Evolutionary conservation across 2,888 invertebrate species (phyloP).

Genomic region (Parnassius orleans): DNA sequence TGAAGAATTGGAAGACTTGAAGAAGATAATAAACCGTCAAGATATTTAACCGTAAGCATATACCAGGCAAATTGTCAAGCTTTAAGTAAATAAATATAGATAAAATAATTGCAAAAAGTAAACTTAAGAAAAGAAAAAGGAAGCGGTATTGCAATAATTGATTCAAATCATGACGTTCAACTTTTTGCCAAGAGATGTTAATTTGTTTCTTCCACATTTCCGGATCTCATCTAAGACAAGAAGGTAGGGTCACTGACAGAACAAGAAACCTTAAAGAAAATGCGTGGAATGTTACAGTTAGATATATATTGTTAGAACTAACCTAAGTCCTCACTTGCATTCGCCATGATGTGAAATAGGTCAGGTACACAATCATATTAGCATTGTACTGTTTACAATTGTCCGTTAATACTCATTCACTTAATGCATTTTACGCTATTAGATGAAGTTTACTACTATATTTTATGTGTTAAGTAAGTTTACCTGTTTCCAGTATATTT

Average conservation of each 20-base stretch:
- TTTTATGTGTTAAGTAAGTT: no score
- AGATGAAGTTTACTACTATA: background rate
- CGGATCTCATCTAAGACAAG: constrained; percentile 2
- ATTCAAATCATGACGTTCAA: background rate
- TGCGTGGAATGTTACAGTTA: constrained; percentile 22
- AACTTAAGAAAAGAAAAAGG: background rate
- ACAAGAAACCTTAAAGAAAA: background rate
- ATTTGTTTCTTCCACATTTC: no score
- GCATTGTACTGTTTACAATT: constrained; percentile 4
- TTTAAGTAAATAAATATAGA: background rate
- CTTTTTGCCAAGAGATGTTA: background rate
- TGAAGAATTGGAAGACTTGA: background rate
- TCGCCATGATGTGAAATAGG: constrained; percentile 11
- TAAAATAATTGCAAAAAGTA: background rate
- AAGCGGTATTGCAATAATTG: background rate
- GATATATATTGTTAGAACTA: constrained; percentile 11
- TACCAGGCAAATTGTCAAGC: background rate
- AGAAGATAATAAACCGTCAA: background rate
- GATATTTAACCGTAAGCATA: no score
- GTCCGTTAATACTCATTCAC: background rate
- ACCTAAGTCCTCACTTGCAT: constrained; percentile 3
- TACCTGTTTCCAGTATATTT: no score
- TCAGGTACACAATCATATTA: constrained; percentile 6
- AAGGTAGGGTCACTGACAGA: background rate
- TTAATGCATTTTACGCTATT: background rate